Evolutionary conservation across 2,113 vertebrate species (phyloP), one percentile per base, ranked within the genome.

Genomic region (Saccopteryx leptura): DNA sequence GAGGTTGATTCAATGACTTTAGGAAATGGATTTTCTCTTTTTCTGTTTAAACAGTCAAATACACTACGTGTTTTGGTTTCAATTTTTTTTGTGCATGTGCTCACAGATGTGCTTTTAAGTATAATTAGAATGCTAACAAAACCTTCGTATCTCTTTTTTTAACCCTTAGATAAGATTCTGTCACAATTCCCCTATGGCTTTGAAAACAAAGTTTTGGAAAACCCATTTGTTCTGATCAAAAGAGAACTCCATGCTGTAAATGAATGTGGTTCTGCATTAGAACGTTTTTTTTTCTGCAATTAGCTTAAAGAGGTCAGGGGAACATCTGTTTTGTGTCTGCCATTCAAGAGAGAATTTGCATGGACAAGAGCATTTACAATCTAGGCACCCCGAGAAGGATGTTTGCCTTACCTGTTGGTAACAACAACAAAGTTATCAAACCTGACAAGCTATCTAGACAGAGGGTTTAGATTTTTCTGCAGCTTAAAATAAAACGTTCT

Each of bases 291-390:
- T 78, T 76, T 76, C 18, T 54, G 68, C 68, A 96, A 66, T 85
- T 74, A 75, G 48, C 52, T 76, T 24, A 18, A 75, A 78, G 81
- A 80, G 10, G 76, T 90, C 80, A 81, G 28, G 33, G 24, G 76
- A 90, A 39, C 84, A 79, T 85, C 72, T 90, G 72, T 58, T 96
- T 96, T 82, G 50, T 74, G 63, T 97, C 85, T 97, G 75, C n/a
- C 72, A 82, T 71, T 86, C 33, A 63, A 80, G 7, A 50, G 71
- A 76, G 54, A 83, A 61, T 87, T 50, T 81, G 21, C 75, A 78
- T 9, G 9, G 39, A 93, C 39, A 81, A 28, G 39, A 60, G 60
- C 28, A 69, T 83, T 26, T 39, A 76, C 71, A 60, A 23, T 71
- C 68, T 88, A 58, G 68, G 31, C 4, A 23, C 14, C 84, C 28